A percentile compares a stretch with the other conserved stretches of the same genome.
These are phyloP conservation scores for Montipora capitata DNA, from an alignment of 92 coral and sea anemone genomes.

Conservation along the genomic window DNA sequence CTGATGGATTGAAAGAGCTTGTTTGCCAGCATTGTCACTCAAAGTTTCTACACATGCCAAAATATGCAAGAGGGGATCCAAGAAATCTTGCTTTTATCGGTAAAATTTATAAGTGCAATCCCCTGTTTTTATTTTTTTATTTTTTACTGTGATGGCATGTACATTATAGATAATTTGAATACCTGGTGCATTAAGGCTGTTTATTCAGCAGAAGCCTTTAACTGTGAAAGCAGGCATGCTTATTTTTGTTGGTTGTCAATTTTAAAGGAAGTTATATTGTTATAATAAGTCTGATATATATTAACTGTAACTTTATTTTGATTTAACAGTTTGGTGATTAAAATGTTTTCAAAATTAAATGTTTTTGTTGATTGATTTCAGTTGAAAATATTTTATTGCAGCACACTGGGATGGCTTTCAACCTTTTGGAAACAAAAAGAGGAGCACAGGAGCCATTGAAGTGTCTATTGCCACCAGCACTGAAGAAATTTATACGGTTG, in stretches of 20 bases:
- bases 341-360: not conserved
- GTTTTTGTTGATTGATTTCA: not conserved
- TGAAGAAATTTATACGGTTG: constrained; percentile 80
- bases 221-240: constrained; percentile 4
- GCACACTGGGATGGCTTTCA: constrained; percentile 84
- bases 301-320: not conserved
- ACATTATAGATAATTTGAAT: not conserved
- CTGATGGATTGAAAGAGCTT: constrained; percentile 70
- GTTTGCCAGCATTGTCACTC: constrained; percentile 67
- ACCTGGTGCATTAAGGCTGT: not conserved
- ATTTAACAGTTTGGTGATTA: not conserved
- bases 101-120: constrained; percentile 25
- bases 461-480: constrained; percentile 75
- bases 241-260: not conserved
- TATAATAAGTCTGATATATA: constrained; percentile 1
- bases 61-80: constrained; percentile 82
- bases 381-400: constrained; percentile 31
- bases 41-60: constrained; percentile 75
- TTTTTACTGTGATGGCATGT: not conserved
- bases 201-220: constrained; percentile 1
- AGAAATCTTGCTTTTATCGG: constrained; percentile 83
- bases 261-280: not conserved
- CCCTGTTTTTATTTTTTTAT: not conserved
- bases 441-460: constrained; percentile 84
- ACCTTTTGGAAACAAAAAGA: constrained; percentile 78